These are phyloP conservation scores for Morelia viridis DNA, from an alignment of 2,797 vertebrate genomes.

Conservation along the genomic window DNA sequence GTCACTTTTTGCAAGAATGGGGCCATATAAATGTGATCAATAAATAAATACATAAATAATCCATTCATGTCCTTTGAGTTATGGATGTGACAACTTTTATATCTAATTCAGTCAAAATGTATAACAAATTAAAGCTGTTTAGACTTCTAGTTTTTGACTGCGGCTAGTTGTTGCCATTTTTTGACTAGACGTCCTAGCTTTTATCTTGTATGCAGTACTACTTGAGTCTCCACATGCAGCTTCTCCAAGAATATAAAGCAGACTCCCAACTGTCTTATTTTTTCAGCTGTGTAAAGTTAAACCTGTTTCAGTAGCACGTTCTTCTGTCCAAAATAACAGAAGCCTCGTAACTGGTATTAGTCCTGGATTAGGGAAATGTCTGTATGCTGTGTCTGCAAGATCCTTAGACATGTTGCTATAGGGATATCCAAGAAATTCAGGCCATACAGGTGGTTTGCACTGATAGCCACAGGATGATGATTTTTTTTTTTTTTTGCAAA, in stretches of 20 bases:
- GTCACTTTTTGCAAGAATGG: too few species aligned
- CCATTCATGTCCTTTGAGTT: neutral
- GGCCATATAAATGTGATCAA: too few species aligned
- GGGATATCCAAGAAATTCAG: neutral
- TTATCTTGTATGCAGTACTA: neutral
- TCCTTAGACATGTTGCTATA: neutral
- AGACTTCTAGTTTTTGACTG: neutral
- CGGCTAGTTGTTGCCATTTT: neutral
- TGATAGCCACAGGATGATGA: neutral
- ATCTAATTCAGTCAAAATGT: neutral
- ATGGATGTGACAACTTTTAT: neutral
- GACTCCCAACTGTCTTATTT: neutral
- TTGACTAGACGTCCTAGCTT: neutral
- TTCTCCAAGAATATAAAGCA: neutral
- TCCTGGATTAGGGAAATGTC: neutral
- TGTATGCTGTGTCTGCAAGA: neutral
- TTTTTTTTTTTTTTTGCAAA: neutral
- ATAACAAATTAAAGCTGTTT: neutral
- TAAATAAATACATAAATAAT: too few species aligned
- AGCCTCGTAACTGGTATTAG: neutral
- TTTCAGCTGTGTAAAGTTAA: neutral
- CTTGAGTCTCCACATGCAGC: neutral
- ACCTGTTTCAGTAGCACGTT: neutral
- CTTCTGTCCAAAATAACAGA: neutral
- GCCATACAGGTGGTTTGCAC: neutral